A percentile compares a stretch with the other conserved stretches of the same genome.
These are phyloP conservation scores for Acyrthosiphon pisum DNA, from an alignment of 1,140 invertebrate genomes.

Conservation along the genomic window DNA sequence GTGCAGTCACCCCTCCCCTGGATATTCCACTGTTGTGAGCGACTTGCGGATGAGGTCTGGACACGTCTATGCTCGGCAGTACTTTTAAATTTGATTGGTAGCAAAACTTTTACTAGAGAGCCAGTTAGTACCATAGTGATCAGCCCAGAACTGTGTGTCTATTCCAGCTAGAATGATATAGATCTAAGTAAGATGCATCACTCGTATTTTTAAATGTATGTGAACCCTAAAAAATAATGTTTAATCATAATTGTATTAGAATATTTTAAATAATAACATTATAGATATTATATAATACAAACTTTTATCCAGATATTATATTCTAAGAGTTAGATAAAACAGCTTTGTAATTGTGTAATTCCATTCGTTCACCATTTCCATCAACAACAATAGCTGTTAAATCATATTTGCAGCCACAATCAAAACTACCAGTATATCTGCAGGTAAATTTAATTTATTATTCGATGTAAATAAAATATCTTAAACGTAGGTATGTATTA, in stretches of 20 bases:
- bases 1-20: too few species aligned
- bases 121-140: constrained; percentile 74
- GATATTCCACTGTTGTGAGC: too few species aligned
- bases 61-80: background rate
- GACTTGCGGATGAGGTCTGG: too few species aligned
- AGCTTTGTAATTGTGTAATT: constrained; percentile 28
- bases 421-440: constrained; percentile 59
- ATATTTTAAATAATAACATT: background rate
- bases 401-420: constrained; percentile 57
- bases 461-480: background rate
- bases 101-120: constrained; percentile 65
- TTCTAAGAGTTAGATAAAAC: too few species aligned
- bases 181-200: constrained; percentile 62
- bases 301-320: constrained; percentile 56
- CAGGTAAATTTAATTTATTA: background rate
- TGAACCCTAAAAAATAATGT: constrained; percentile 55
- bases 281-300: constrained; percentile 28
- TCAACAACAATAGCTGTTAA: constrained; percentile 48
- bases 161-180: constrained; percentile 65
- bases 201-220: constrained; percentile 58
- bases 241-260: background rate
- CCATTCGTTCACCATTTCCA: background rate
- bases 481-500: background rate
- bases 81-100: constrained; percentile 57
- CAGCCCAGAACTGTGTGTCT: constrained; percentile 71